Conservation (phyloP, 1,140 invertebrate genomes). For the Schlechtendalia chinensis region DNA sequence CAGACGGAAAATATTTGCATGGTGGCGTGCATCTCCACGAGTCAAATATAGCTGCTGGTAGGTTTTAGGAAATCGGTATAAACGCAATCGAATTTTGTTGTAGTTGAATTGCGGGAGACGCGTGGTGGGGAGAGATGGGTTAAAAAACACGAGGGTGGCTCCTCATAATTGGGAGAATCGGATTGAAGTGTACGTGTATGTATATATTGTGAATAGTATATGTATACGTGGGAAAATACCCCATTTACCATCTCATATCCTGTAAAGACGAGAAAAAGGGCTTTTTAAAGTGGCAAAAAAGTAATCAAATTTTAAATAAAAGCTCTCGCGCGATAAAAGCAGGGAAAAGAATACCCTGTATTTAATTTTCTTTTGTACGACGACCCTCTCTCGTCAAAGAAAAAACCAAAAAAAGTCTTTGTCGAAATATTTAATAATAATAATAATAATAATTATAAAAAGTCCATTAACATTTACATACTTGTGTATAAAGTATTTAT, state of each 20-base stretch:
- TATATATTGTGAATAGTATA: not conserved
- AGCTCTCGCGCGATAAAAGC: constrained; percentile 36
- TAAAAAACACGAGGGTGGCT: constrained; percentile 17
- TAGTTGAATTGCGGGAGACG: constrained; percentile 3
- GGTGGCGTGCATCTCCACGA: too few relatives aligned
- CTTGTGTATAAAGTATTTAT: not conserved
- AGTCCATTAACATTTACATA: constrained; percentile 22
- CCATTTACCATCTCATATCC: constrained; percentile 31
- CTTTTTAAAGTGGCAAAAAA: constrained; percentile 49
- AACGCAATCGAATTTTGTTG: constrained; percentile 13
- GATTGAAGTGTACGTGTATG: not conserved
- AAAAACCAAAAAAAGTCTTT: constrained; percentile 33
- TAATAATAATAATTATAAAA: constrained; percentile 8
- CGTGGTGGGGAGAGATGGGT: not conserved
- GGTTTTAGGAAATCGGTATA: constrained; percentile 24
- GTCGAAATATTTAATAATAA: constrained; percentile 32
- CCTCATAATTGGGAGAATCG: constrained; percentile 31
- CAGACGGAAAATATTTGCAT: too few relatives aligned
- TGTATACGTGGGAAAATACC: constrained; percentile 6
- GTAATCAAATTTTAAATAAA: constrained; percentile 50
- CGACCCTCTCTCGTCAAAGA: constrained; percentile 29
- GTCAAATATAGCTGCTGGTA: too few relatives aligned
- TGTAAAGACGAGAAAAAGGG: constrained; percentile 43
- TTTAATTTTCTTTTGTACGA: constrained; percentile 47
- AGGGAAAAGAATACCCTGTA: constrained; percentile 26